Evolutionary conservation across 2,113 vertebrate genomes (phyloP), one percentile per base, ranked within the genome.

Genomic region (Nematolebias whitei): DNA sequence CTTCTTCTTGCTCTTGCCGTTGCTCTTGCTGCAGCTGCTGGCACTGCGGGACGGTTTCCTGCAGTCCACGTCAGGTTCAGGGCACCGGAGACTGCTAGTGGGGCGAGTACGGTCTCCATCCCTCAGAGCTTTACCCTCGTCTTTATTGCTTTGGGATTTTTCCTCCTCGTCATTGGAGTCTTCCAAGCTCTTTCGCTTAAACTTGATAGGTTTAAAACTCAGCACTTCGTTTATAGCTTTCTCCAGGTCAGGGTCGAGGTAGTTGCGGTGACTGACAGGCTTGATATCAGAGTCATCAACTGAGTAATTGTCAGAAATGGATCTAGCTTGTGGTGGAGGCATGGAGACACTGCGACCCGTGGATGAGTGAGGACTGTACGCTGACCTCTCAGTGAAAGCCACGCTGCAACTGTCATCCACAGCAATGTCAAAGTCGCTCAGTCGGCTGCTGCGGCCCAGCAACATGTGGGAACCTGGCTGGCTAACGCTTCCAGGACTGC

Each of bases 181-280:
- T 44, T 94, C 95, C 55, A 94, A 87, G 76, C 94, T 94, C 51
- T 86, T 93, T 58, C 93, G 91, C 85, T 94, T 93, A 53, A 94
- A 93, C 16, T 88, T 77, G 65, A 88, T 87, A 0, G 96, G 94
- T 82, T 95, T 95, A 87, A 96, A 99, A 84, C 90, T 98, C 76
- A 99, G 82, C 22, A 99, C 96, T 80, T 99, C 97, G 1, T 93
- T 95, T 85, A 99, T 98, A 61, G 97, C 96, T 0, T 96, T 95
- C 77, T 99, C 97, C 79, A 99, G 89, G 77, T 96, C 96, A 0
- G 97, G 96, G 84, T 99, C 96, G 0, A 99, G 92, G 87, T 95
- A 98, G 84, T 92, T 96, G 58, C 87, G 94, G 44, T 94, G 96
- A 35, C 91, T 87, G 39, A 89, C 92, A 0, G 95, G 82, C 56